Evolutionary conservation across 2,113 vertebrate species (phyloP), one percentile per base, ranked within the genome.

Genomic region (Aepyceros melampus): DNA sequence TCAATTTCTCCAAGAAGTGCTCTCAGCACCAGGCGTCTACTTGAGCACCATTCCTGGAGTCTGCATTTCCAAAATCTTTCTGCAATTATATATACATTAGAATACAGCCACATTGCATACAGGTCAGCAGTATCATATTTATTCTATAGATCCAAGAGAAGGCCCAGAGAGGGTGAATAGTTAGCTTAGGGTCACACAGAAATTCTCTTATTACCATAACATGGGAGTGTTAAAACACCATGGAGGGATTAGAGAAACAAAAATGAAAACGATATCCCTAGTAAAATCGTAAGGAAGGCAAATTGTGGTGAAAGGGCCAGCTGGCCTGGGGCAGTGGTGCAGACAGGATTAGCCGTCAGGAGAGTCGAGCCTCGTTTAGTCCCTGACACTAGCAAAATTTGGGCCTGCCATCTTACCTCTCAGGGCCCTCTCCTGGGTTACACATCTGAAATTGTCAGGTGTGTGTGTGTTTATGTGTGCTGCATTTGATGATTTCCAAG

Each of bases 61-160:
- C n/a, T 79, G 45, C 23, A 12, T 82, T 60, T 74, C 51, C 33
- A 81, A 84, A 85, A 17, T 85, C 33, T 53, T 29, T 58, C 14
- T 5, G 27, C 21, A 17, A 4, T 21, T 7, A 15, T 21, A 3
- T 4, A n/a, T 6, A 25, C 5, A 4, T 7, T 7, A 23, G 36
- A 43, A 85, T 19, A 56, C 13, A 29, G 58, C 31, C 15, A 6
- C 3, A 3, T 5, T 15, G 12, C 29, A 53, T 31, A 47, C 4
- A 5, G 11, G 6, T 29, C 15, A 2, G 51, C 25, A 27, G 27
- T 6, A 2, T 17, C 0, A 0, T 40, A 4, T 47, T 79, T 27
- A 74, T 9, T 49, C 51, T 27, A 11, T 16, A 55, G 51, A 89
- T 33, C 23, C 49, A 16, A 33, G 27, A 53, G 56, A 62, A 88